Base-by-base conservation (phyloP, 2,113 vertebrate genomes). In the Tinamus guttatus region DNA sequence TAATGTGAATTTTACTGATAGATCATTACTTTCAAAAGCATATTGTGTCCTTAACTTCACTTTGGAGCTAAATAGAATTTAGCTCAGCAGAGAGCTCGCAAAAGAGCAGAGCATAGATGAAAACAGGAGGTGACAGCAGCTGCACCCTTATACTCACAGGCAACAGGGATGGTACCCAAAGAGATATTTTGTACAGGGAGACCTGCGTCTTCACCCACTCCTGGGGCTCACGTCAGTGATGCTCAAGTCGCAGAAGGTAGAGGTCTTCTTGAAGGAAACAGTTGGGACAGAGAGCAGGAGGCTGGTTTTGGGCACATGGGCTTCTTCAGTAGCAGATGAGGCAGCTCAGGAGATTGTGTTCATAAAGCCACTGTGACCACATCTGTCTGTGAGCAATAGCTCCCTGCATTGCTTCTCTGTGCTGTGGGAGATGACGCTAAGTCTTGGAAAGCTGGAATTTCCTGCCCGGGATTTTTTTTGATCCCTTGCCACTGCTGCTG, bases 361-460 rank as follows among this genome's bases (percentile, higher is more conserved):
- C 58, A 47, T 41, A 5, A 7, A 38, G 47, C 15, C 25, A 11
- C 36, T 5, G 15, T 20, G 28, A 73, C 13, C 51, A 82, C 65
- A 22, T 21, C 36, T 68, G 45, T 40, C 7, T 34, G 71, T 52
- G 73, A 78, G 60, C 56, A 43, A 16, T 45, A n/a, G 30, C 45
- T 85, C 32, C 87, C 92, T 54, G 45, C 51, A 1, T 41, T 86
- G 82, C 75, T 96, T 36, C 43, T 49, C 80, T 11, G 24, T 3
- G 41, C 85, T 38, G 25, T 40, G 40, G 45, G 54, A 82, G 67
- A 63, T 62, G 86, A 91, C 74, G 81, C 78, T 1, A 1, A 40
- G 32, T 32, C 73, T 40, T 87, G 89, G 88, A 94, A 70, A 95
- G 88, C 94, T 68, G 87, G 85, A 90, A 94, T 94, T 96, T 96